These are phyloP conservation scores for Halisarca cf. caerulea DNA, from an alignment of 37 sponge, comb jelly and placozoan genomes.

Conservation along the genomic window DNA sequence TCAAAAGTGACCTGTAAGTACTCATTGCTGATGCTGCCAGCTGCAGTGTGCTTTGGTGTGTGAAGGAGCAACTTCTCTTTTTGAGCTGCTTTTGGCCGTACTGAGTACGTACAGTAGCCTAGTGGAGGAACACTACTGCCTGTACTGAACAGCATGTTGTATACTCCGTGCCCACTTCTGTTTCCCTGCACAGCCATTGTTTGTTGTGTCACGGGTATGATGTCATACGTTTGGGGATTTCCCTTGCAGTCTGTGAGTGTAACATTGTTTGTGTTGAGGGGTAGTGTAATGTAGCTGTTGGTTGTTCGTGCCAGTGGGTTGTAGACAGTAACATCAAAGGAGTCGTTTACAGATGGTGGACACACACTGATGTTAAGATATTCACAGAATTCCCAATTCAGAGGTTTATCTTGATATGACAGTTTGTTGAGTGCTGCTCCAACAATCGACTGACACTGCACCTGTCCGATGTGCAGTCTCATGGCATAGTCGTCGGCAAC, in stretches of 20 bases:
- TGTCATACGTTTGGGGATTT: neutral
- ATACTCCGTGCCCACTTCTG: constrained; percentile 41
- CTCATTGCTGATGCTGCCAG: neutral
- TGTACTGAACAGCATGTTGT: constrained; percentile 43
- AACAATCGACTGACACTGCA: constrained; percentile 55
- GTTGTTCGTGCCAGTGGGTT: constrained; percentile 70
- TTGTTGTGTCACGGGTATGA: constrained; percentile 44
- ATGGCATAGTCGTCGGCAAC: constrained; percentile 96
- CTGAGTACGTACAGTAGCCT: constrained; percentile 64
- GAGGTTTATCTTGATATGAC: constrained; percentile 9
- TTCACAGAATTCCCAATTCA: constrained; percentile 63
- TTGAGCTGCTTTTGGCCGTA: constrained; percentile 2
- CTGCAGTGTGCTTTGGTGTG: neutral
- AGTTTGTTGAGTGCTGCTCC: constrained; percentile 30
- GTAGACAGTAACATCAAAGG: constrained; percentile 77
- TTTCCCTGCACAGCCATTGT: constrained; percentile 41
- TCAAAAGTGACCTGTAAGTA: constrained; percentile 49
- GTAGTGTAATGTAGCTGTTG: constrained; percentile 28
- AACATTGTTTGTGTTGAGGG: constrained; percentile 20
- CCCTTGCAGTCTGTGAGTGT: constrained; percentile 34
- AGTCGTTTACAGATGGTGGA: constrained; percentile 49
- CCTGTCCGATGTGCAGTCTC: constrained; percentile 86
- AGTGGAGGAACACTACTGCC: constrained; percentile 49
- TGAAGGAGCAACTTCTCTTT: neutral
- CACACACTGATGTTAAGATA: constrained; percentile 86